These are phyloP conservation scores for Euzetes globulus DNA, from an alignment of 2,888 invertebrate genomes.

Conservation along the genomic window DNA sequence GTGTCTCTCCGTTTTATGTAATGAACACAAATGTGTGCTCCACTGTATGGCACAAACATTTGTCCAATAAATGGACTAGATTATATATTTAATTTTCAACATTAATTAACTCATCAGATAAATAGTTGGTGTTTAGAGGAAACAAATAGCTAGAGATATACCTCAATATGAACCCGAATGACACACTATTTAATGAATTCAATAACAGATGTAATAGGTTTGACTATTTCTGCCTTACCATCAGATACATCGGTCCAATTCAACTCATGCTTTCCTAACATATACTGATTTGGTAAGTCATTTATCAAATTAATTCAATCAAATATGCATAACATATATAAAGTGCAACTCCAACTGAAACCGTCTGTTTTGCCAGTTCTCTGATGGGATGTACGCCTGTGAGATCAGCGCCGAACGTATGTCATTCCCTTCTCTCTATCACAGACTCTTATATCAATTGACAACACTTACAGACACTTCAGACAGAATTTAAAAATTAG, in stretches of 20 bases:
- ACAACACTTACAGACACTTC: not conserved
- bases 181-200: not conserved
- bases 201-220: not conserved
- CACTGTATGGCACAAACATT: not conserved
- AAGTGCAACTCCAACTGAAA: no score
- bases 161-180: no score
- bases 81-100: slow-evolving; percentile 26
- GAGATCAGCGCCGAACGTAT: slow-evolving; percentile 35
- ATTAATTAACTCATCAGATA: slow-evolving; percentile 26
- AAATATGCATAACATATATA: not conserved
- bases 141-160: not conserved
- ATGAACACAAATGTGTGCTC: not conserved
- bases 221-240: not conserved
- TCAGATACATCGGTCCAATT: slow-evolving; percentile 26
- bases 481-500: no score
- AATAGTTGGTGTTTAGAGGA: not conserved
- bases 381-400: slow-evolving; percentile 33
- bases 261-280: slow-evolving; percentile 34
- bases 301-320: slow-evolving; percentile 5
- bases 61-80: not conserved
- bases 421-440: not conserved
- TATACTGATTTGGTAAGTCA: slow-evolving; percentile 34
- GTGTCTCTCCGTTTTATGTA: not conserved
- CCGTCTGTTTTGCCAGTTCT: not conserved
- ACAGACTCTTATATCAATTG: not conserved